Evolutionary conservation across 1,140 invertebrate genomes (phyloP), one percentile per base, ranked within the genome.

Genomic region (Phthorimaea operculella): DNA sequence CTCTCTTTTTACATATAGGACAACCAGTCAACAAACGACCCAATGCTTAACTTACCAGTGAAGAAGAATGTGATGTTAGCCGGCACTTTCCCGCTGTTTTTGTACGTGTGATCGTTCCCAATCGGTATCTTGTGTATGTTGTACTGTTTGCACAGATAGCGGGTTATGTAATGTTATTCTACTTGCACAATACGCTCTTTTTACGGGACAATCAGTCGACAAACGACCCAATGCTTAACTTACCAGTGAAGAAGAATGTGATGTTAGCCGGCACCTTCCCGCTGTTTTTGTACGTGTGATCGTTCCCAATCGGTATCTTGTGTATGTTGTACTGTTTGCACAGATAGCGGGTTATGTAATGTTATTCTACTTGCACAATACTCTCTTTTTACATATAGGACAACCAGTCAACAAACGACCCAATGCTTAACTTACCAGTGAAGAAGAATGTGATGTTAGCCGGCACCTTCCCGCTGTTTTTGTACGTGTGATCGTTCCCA

Each of bases 91-190:
- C 90, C 88, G 21, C 89, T 87, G 60, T 89, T 84, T 1, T 89
- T 74, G 63, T 91, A 89, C 0, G 93, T 90, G 15, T 74, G 70
- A 0, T 88, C 76, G 52, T 87, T 87, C 0, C 94, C 95, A 33
- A 97, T 87, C 1, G 95, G 95, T 73, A 97, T 93, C 42, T 87
- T 87, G 64, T 97, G 91, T 15, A 97, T 85, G 2, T 85, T 73
- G 73, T 92, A 94, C 17, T 89, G 88, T 11, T 85, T 78, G 70
- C 93, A 93, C 14, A 98, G 79, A 80, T 93, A 97, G 9, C 90
- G 89, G 65, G 94, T 87, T 17, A 98, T 90, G 0, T n/a, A n/a
- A n/a, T n/a, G n/a, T n/a, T n/a, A n/a, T n/a, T n/a, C n/a, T n/a
- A n/a, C n/a, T n/a, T n/a, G n/a, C n/a, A n/a, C n/a, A n/a, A n/a